Base-by-base conservation (phyloP, 2,797 vertebrate species). In the Caiman crocodilus region DNA sequence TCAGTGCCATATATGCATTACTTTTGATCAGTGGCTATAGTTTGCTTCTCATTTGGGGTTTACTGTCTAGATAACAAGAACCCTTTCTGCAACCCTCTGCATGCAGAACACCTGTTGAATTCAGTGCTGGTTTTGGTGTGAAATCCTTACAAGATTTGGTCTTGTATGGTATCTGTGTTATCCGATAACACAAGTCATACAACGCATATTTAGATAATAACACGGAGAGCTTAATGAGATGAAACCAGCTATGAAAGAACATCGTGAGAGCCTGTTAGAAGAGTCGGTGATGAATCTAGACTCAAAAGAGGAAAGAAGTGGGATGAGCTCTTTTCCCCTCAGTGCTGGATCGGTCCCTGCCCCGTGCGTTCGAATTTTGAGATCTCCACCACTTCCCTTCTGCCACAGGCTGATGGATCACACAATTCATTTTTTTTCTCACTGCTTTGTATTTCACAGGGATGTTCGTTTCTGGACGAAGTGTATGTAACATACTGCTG, bases 81-180 rank as follows among this genome's bases (percentile, higher is more conserved):
- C 35, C 60, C 25, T 50, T 71, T 89, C 81, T 78, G 50, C 69
- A 76, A 76, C 15, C 10, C 1, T 0, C 94, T 89, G 91, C 86
- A 89, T 82, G 82, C 91, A 94, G 69, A 73, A 73, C 35, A 3
- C 4, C 69, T 73, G 84, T 75, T 5, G 80, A 91, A 84, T 87
- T 89, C 67, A 92, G 86, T 92, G 64, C 89, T 88, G 28, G 84
- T 76, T 92, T 76, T 75, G 15, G 20, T 71, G 76, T 82, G 85
- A 80, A 61, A 93, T 60, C 84, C 90, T 84, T 96, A 95, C 95
- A 90, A 96, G 94, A 93, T 89, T 88, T 91, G 94, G 96, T 76
- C 84, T 80, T 42, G 30, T 90, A 91, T 92, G 92, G 86, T 94
- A 92, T 35, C 87, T 91, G 89, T 94, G 85, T 88, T 91, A 89